Percentiles rank a stretch among this genome's conserved stretches.
These are phyloP conservation scores for Pipistrellus nathusii DNA, from an alignment of 2,797 vertebrate genomes.

Conservation along the genomic window DNA sequence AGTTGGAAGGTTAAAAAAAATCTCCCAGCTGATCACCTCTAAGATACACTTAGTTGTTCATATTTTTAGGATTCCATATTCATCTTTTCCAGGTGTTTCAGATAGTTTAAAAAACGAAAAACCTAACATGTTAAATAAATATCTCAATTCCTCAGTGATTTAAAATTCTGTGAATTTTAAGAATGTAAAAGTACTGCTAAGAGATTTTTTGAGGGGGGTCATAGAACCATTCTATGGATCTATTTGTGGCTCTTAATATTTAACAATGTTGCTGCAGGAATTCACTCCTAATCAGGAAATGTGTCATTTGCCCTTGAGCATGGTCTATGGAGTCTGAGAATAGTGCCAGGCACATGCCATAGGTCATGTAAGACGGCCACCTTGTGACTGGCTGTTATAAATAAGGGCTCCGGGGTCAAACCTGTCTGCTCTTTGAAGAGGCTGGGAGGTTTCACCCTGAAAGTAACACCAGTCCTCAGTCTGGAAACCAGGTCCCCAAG, in stretches of 20 bases:
- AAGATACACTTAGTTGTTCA: constrained; percentile 51
- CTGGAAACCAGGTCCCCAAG: constrained; percentile 86
- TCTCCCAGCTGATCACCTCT: constrained; percentile 54
- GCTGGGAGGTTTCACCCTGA: constrained; percentile 87
- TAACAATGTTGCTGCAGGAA: constrained; percentile 80
- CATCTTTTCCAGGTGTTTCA: constrained; percentile 63
- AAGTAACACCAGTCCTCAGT: constrained; percentile 84
- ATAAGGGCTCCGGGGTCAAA: constrained; percentile 89
- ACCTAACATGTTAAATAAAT: constrained; percentile 29
- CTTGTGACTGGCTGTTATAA: constrained; percentile 87
- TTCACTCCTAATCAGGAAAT: constrained; percentile 84
- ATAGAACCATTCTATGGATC: constrained; percentile 11
- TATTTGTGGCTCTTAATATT: constrained; percentile 81
- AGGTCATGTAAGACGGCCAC: constrained; percentile 84
- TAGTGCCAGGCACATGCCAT: constrained; percentile 81
- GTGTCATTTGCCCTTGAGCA: constrained; percentile 86
- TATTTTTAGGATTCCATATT: constrained; percentile 65
- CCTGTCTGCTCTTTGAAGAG: constrained; percentile 87
- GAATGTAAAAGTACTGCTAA: constrained; percentile 54
- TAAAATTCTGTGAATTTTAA: constrained; percentile 23
- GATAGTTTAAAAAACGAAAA: constrained; percentile 66
- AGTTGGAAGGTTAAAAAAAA: constrained; percentile 60
- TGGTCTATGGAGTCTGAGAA: constrained; percentile 83
- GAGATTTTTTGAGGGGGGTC: constrained; percentile 43
- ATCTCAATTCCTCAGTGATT: constrained; percentile 59